Conservation (phyloP, 1,140 invertebrate species). For the Drosophila elegans region DNA sequence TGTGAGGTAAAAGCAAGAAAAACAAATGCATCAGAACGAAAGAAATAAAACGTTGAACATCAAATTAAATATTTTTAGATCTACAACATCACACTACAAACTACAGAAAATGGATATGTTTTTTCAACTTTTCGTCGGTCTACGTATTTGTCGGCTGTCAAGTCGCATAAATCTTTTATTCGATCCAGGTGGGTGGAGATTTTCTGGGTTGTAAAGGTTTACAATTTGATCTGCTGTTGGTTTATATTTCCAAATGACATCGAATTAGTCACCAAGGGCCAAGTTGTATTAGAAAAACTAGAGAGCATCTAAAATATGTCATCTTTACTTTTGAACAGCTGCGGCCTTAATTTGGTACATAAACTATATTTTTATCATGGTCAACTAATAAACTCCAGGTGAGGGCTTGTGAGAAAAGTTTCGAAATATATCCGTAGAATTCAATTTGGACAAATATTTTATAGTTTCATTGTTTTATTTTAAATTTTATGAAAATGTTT, state of each 20-base stretch:
- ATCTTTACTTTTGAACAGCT: constrained; percentile 2
- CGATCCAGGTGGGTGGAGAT: constrained; percentile 21
- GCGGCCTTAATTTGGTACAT: background rate
- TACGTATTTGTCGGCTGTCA: constrained; percentile 30
- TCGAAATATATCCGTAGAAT: background rate
- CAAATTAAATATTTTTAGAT: constrained; percentile 45
- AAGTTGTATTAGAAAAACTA: background rate
- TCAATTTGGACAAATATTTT: background rate
- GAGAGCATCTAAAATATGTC: background rate
- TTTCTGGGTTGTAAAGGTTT: constrained; percentile 16
- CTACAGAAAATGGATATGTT: constrained; percentile 8
- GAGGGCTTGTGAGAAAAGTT: background rate
- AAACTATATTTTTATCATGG: background rate
- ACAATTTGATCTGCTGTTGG: constrained; percentile 18
- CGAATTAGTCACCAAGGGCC: constrained; percentile 21
- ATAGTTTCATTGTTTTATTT: too few species aligned
- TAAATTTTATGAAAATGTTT: too few species aligned
- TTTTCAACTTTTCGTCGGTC: background rate
- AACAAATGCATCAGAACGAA: constrained; percentile 16
- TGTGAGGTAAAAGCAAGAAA: constrained; percentile 14
- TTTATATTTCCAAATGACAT: constrained; percentile 5
- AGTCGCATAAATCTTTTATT: constrained; percentile 39
- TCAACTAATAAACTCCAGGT: background rate
- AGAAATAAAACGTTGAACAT: constrained; percentile 13
- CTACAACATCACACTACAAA: constrained; percentile 10